Evolutionary conservation across 2,888 invertebrate species (phyloP), one percentile per base, ranked within the genome.

Genomic region (Hylaea fasciaria): DNA sequence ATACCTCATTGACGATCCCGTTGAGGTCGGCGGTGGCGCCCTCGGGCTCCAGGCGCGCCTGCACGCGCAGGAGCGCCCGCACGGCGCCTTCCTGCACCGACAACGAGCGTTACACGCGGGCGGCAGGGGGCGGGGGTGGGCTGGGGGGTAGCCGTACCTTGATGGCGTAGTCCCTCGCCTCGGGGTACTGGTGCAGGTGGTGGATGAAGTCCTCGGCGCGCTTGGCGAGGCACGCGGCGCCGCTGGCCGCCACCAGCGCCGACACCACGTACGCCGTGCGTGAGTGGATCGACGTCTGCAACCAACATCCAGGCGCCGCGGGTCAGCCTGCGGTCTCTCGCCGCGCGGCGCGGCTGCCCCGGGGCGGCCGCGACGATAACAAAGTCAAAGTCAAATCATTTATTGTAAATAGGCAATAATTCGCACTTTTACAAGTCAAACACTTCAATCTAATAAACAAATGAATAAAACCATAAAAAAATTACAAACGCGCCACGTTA

Each of bases 161-260:
- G 46, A 96, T 94, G 66, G 96, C 96, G 65, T 94, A 93, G 78
- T 94, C 94, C 72, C 95, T 93, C 0, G 96, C 94, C 74, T 96
- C 95, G 0, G 96, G 96, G 85, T 95, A 95, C 71, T 94, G 93
- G 67, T 94, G 93, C n/a, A 97, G 85, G 80, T 97, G 97, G 0
- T 89, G 86, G 41, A 95, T 93, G 47, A 97, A 91, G 73, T 96
- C 95, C 74, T 96, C 95, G 0, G 96, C 84, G 71, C 96, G 91
- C 51, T 93, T 91, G 64, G 94, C 82, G 66, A 93, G 93, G 2
- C 95, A 94, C 14, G 92, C 87, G 12, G 87, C 83, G 1, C 92
- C 93, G 73, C 93, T 93, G 0, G 95, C 95, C 9, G 87, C 86
- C 37, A 87, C 84, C 51, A 96, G 89, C n/a, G 94, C 93, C 5